A percentile compares a stretch with the other conserved stretches of the same genome.
These are phyloP conservation scores for Drosophila pseudoobscura DNA, from an alignment of 1,140 invertebrate genomes.

Conservation along the genomic window DNA sequence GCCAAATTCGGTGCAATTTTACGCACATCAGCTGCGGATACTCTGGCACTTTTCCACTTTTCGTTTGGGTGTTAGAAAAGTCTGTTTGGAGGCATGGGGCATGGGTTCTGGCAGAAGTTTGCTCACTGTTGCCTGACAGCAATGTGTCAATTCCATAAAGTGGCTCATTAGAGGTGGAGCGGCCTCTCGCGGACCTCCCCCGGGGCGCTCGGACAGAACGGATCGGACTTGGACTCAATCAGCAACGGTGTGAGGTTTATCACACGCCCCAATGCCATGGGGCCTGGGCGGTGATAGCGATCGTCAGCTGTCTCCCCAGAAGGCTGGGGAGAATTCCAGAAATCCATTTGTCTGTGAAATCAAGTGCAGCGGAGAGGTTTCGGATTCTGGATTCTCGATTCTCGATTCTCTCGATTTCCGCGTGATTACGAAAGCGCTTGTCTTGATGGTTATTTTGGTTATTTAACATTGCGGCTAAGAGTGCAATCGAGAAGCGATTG, in stretches of 20 bases:
- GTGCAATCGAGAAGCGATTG: constrained; percentile 49
- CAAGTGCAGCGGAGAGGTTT: constrained; percentile 49
- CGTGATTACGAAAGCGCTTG: constrained; percentile 67
- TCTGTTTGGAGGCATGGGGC: constrained; percentile 54
- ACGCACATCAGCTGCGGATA: constrained; percentile 43
- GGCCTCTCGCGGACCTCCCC: neutral
- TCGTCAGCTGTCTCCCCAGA: constrained; percentile 12
- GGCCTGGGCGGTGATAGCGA: constrained; percentile 48
- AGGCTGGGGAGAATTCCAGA: constrained; percentile 48
- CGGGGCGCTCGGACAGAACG: constrained; percentile 12
- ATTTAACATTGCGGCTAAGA: constrained; percentile 62
- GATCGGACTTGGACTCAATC: constrained; percentile 28
- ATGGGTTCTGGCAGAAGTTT: constrained; percentile 36
- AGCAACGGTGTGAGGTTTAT: constrained; percentile 69
- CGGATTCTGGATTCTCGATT: constrained; percentile 21
- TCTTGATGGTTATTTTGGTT: constrained; percentile 72
- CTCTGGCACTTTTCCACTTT: constrained; percentile 60
- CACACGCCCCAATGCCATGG: constrained; percentile 77
- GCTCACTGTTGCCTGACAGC: constrained; percentile 74
- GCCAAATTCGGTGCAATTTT: constrained; percentile 24
- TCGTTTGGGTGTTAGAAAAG: constrained; percentile 65
- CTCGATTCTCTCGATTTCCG: constrained; percentile 45
- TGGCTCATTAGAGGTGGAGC: constrained; percentile 69
- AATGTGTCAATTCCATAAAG: constrained; percentile 81
- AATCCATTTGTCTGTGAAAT: constrained; percentile 70